Percentiles rank a stretch among this genome's conserved stretches.
Conservation (phyloP, 2,797 vertebrate genomes). For the Anas flavirostris region DNA sequence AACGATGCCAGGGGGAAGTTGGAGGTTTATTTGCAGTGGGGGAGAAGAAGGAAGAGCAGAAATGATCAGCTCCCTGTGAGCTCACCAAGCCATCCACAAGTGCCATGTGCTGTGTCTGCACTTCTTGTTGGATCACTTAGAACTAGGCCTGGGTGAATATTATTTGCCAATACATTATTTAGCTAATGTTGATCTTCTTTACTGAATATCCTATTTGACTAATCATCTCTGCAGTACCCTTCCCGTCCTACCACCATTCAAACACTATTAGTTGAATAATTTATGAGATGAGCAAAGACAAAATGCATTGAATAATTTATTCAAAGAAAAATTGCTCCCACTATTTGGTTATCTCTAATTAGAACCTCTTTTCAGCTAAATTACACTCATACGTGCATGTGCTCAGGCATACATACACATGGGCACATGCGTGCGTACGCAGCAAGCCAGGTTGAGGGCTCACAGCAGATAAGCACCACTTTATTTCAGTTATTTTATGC, state of each 20-base stretch:
- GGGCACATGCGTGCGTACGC: rapidly evolving
- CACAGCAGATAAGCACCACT: background rate
- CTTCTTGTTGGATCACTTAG: background rate
- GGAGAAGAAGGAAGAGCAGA: background rate
- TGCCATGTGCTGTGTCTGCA: background rate
- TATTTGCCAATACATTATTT: conserved; percentile 61
- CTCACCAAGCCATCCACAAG: background rate
- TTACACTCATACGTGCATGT: background rate
- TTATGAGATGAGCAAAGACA: conserved; percentile 52
- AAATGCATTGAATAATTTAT: conserved; percentile 66
- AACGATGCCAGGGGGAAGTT: background rate
- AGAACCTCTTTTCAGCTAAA: background rate
- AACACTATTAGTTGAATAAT: conserved; percentile 47
- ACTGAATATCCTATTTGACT: conserved; percentile 7
- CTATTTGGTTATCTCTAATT: conserved; percentile 59
- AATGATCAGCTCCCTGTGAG: background rate
- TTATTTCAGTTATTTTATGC: background rate
- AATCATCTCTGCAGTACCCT: conserved; percentile 20
- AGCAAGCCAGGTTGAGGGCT: background rate
- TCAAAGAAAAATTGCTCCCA: conserved; percentile 38
- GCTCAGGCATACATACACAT: background rate
- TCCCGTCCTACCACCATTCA: conserved; percentile 2
- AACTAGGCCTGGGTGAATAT: background rate
- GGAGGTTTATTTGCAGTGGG: rapidly evolving
- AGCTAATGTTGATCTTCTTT: conserved; percentile 38